Base-by-base conservation (phyloP, 2,113 vertebrate genomes). In the Lamprotornis superbus region DNA sequence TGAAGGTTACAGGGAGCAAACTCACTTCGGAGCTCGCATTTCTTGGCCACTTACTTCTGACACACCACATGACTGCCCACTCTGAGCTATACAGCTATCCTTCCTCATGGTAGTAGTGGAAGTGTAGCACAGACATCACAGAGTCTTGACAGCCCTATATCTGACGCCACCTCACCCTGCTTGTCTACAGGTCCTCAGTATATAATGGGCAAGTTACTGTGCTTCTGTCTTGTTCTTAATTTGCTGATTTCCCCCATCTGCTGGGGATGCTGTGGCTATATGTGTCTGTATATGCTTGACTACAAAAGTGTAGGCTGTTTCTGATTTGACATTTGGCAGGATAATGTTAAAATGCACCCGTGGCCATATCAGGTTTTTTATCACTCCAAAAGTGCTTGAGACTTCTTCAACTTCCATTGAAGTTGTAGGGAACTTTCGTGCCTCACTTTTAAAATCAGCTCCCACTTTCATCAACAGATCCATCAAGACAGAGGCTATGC, bases 351-450 rank as follows among this genome's bases (percentile, higher is more conserved):
- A 83, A 57, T 15, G 2, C 7, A 31, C 27, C 24, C 22, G 8
- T 40, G 28, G 64, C 42, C 1, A 0, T 60, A 57, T 40, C 20
- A 44, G 17, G 15, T 61, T 80, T 90, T 59, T 57, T 37, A 61
- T 52, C 25, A 9, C 46, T 87, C 15, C 23, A 6, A 11, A 73
- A 46, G 17, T 17, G 10, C 37, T 85, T 53, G 3, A 79, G 27
- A 42, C 33, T 57, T 79, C 57, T 82, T 71, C n/a, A 68, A 21
- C 11, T 90, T 74, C 27, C n/a, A 24, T 39, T 42, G 39, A 83
- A 83, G 7, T 28, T 55, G 25, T 40, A 40, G 40, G 19, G 10
- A 7, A 42, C 37, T 85, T 67, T 17, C 0, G 0, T 57, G 33
- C 12, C 10, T 52, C 59, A 30, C 11, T n/a, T 19, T 24, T 47